Evolutionary conservation across 2,888 invertebrate genomes (phyloP).

Genomic region (Dynastes maya): DNA sequence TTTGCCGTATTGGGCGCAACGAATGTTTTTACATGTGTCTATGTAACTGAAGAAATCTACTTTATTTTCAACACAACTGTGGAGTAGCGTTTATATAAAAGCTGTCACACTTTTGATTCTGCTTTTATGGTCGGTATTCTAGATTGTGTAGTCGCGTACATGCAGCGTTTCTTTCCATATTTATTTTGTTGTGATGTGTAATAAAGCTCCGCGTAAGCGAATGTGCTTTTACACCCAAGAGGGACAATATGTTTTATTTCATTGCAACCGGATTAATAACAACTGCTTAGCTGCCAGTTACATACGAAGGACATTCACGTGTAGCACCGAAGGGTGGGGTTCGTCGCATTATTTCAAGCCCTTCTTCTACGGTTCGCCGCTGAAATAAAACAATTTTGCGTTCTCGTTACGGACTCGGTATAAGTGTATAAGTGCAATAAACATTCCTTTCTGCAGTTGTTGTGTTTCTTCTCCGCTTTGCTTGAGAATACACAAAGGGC

Average conservation of each 20-base stretch:
- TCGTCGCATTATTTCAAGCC: neutral
- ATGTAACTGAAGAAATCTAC: neutral
- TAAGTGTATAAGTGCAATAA: neutral
- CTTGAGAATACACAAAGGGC: no score
- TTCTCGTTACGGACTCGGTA: neutral
- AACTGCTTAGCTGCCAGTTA: slow-evolving; percentile 19
- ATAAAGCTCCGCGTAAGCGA: neutral
- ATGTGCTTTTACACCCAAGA: neutral
- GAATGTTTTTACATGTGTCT: neutral
- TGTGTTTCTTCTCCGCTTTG: no score
- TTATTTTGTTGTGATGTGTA: slow-evolving; percentile 8
- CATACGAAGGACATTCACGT: neutral
- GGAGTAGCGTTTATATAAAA: neutral
- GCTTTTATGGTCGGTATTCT: neutral
- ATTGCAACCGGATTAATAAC: slow-evolving; percentile 36
- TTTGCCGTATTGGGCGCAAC: no score
- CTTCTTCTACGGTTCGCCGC: neutral
- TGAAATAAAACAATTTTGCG: slow-evolving; percentile 2
- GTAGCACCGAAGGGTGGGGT: neutral
- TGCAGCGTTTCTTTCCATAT: neutral
- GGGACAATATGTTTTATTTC: slow-evolving; percentile 29
- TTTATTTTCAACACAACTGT: neutral
- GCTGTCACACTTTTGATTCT: slow-evolving; percentile 21
- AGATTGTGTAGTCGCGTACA: neutral
- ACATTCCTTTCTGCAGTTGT: no score